Evolutionary conservation across 2,888 invertebrate species (phyloP).

Genomic region (Dryococelus australis): DNA sequence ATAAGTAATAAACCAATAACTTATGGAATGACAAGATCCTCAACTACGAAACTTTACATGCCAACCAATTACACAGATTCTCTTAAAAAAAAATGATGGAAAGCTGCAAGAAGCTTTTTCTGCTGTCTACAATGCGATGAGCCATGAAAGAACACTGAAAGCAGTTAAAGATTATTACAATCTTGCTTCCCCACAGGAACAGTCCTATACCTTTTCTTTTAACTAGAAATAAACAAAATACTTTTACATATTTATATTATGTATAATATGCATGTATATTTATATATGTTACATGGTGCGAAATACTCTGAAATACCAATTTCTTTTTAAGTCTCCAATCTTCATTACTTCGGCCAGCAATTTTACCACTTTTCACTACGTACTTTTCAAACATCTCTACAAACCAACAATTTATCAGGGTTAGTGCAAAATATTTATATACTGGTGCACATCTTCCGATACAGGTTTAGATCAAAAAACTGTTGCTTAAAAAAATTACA

Average conservation of each 20-base stretch:
- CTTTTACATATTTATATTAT: slow-evolving; percentile 34
- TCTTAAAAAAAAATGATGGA: slow-evolving; percentile 32
- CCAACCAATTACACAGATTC: slow-evolving; percentile 13
- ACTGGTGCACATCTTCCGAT: slow-evolving; percentile 29
- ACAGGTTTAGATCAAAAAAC: slow-evolving; percentile 35
- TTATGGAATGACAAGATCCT: slow-evolving; percentile 42
- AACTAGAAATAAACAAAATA: slow-evolving; percentile 38
- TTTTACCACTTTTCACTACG: slow-evolving; percentile 17
- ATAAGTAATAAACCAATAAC: slow-evolving; percentile 35
- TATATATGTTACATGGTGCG: slow-evolving; percentile 40
- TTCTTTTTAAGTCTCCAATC: slow-evolving; percentile 31
- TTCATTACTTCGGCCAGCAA: slow-evolving; percentile 31
- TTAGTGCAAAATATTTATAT: not conserved
- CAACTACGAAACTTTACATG: slow-evolving; percentile 32
- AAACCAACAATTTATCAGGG: not conserved
- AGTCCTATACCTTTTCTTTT: slow-evolving; percentile 33
- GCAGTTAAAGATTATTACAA: slow-evolving; percentile 38
- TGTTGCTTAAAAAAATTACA: slow-evolving; percentile 35
- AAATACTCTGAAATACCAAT: slow-evolving; percentile 44
- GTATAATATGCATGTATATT: slow-evolving; percentile 41
- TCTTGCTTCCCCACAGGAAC: slow-evolving; percentile 21
- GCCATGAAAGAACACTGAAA: slow-evolving; percentile 37
- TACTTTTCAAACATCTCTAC: not conserved
- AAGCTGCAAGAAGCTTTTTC: slow-evolving; percentile 26
- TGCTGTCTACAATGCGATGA: slow-evolving; percentile 30